Conservation (phyloP, 2,888 invertebrate species). For the Glaucopsyche alexis region DNA sequence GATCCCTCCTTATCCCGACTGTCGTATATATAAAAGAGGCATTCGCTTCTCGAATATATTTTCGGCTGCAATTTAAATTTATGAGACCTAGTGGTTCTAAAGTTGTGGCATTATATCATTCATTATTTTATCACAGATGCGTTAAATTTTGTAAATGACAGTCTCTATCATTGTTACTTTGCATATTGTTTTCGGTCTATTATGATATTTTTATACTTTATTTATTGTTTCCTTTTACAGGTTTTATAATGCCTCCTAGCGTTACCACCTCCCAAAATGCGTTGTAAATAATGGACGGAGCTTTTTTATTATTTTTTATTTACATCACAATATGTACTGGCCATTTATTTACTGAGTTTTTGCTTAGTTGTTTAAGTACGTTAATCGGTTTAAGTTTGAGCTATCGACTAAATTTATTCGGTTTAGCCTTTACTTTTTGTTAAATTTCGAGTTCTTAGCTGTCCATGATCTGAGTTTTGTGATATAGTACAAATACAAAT, state of each 20-base stretch:
- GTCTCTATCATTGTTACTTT: conserved; percentile 9
- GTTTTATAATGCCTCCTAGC: conserved; percentile 45
- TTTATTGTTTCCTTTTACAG: conserved; percentile 30
- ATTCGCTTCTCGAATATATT: neutral
- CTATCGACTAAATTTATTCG: conserved; percentile 51
- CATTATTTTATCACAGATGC: conserved; percentile 5
- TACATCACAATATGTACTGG: conserved; percentile 52
- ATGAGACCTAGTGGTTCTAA: too few relatives aligned
- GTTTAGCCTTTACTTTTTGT: conserved; percentile 52
- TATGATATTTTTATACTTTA: conserved; percentile 16
- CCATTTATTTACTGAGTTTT: conserved; percentile 47
- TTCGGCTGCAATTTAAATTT: neutral
- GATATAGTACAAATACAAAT: conserved; percentile 76
- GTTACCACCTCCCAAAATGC: conserved; percentile 58
- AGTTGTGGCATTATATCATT: neutral
- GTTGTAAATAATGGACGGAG: conserved; percentile 65
- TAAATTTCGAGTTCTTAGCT: conserved; percentile 32
- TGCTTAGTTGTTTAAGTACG: conserved; percentile 55
- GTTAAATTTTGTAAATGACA: conserved; percentile 2
- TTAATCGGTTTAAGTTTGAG: conserved; percentile 57
- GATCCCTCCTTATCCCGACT: neutral
- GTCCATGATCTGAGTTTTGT: conserved; percentile 50
- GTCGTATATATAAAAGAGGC: neutral
- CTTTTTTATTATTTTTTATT: conserved; percentile 55
- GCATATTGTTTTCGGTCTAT: conserved; percentile 27